Evolutionary conservation across 2,113 vertebrate species (phyloP), one percentile per base, ranked within the genome.

Genomic region (Mixornis gularis): DNA sequence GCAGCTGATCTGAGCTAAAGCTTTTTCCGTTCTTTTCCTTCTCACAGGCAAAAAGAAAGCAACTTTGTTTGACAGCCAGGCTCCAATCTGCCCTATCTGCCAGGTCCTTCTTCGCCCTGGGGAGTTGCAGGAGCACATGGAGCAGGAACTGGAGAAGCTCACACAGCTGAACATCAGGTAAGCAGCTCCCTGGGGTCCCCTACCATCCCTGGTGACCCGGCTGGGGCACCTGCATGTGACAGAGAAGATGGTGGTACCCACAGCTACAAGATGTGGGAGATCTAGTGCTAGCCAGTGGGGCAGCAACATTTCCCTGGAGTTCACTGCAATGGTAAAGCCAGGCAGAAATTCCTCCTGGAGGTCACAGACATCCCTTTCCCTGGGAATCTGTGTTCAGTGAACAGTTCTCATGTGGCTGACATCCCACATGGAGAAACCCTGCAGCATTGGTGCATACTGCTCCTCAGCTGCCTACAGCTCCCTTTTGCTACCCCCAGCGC

Each of bases 111-210:
- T 99, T 94, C 98, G 99, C 93, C 99, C 99, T 0, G 98, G 99
- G 72, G 99, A 99, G 93, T 96, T 99, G 40, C 99, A 99, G 94
- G 99, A 99, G 46, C 99, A 99, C 97, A 99, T 99, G 99, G 99
- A 99, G 89, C 99, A 99, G 73, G 99, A 99, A 96, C 97, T 99
- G 92, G 99, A 99, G 94, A 98, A 99, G 95, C 98, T 99, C 96
- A 98, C 98, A 2, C 97, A 98, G 87, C 98, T 99, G 96, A 99
- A 98, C 76, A 94, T 99, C 97, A 99, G 99, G 99, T 99, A 98
- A 96, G 97, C 34, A 73, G 46, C 74, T 68, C 53, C 81, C 36
- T 92, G 38, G 25, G 24, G 29, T n/a, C 24, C 22, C 40, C n/a
- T 69, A 68, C 48, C 58, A 90, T 6, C n/a, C 51, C 34, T 10